Base-by-base conservation (phyloP, 2,797 vertebrate genomes). In the Notolepis coatsorum region DNA sequence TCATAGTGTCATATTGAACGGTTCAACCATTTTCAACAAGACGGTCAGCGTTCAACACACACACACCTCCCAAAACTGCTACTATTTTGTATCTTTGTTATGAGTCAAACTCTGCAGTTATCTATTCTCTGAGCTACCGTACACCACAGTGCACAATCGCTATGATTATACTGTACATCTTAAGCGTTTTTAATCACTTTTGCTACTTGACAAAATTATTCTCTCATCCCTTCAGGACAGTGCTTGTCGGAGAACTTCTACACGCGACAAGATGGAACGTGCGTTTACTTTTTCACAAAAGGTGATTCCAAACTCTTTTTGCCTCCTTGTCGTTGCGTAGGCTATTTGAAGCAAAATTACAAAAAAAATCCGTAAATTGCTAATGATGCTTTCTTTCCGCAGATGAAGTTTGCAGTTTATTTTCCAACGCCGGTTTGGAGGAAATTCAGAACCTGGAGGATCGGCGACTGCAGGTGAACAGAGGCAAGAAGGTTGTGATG, bases 211-310 rank as follows among this genome's bases (percentile, higher is more conserved):
- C 5, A 28, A 15, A 47, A 2, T 43, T 67, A 33, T 46, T 21
- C 39, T 51, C 12, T 35, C 27, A 68, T 57, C 13, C 70, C 41
- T 65, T 42, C 81, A 98, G 97, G 95, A 41, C 91, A 37, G 28
- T 97, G 96, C 81, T 88, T 98, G 84, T 95, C 94, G 81, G 96
- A 97, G 66, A 95, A 98, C 80, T 97, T 98, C 90, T 97, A 98
- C 68, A 91, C 92, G 48, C 93, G 95, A 75, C 94, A 95, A 81
- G 94, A 98, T 87, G 96, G 96, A 86, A 98, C 96, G 53, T 95
- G 96, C 73, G 96, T 91, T 10, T 98, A 98, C 89, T 98, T 96
- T 85, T 98, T 98, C 81, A 95, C 93, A 30, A 94, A 95, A 96
- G 96, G 96, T 98, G 76, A 56, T 47, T 64, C 3, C 21, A 42